Conservation (phyloP, 2,888 invertebrate species). For the Panorpa germanica region DNA sequence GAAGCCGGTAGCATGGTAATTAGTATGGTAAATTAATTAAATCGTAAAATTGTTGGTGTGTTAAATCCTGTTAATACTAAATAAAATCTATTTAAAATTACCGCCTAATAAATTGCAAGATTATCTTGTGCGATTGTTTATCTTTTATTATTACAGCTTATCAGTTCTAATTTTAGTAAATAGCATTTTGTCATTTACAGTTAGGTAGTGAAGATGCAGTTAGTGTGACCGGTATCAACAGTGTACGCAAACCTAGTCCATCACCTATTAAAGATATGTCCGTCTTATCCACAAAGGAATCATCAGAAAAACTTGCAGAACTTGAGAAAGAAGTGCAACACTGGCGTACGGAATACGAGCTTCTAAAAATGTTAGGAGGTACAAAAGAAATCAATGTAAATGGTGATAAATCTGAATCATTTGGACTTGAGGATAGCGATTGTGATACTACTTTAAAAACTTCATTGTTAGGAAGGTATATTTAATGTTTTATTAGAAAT, state of each 20-base stretch:
- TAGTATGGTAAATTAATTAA: constrained; percentile 7
- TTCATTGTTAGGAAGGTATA: too few relatives aligned
- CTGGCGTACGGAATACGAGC: constrained; percentile 53
- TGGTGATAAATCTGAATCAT: too few relatives aligned
- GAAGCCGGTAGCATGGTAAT: constrained; percentile 40
- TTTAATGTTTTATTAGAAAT: too few relatives aligned
- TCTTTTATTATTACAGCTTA: too few relatives aligned
- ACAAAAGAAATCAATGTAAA: too few relatives aligned
- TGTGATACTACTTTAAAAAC: too few relatives aligned
- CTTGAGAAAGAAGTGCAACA: constrained; percentile 49
- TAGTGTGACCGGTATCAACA: constrained; percentile 26
- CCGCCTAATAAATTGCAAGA: too few relatives aligned
- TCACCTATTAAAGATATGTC: constrained; percentile 15
- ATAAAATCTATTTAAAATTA: constrained; percentile 1
- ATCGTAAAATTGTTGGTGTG: constrained; percentile 10
- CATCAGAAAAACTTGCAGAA: constrained; percentile 23
- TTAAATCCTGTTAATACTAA: constrained; percentile 1
- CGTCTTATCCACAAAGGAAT: constrained; percentile 12
- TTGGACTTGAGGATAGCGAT: too few relatives aligned
- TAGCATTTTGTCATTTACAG: too few relatives aligned
- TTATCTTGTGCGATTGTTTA: too few relatives aligned
- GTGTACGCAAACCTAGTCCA: constrained; percentile 13
- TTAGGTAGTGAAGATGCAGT: constrained; percentile 43
- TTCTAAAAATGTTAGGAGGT: constrained; percentile 41
- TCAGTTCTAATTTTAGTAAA: too few relatives aligned